A percentile compares a stretch with the other conserved stretches of the same genome.
Evolutionary conservation across 2,888 invertebrate genomes (phyloP).

Genomic region (Watsonalla binaria): DNA sequence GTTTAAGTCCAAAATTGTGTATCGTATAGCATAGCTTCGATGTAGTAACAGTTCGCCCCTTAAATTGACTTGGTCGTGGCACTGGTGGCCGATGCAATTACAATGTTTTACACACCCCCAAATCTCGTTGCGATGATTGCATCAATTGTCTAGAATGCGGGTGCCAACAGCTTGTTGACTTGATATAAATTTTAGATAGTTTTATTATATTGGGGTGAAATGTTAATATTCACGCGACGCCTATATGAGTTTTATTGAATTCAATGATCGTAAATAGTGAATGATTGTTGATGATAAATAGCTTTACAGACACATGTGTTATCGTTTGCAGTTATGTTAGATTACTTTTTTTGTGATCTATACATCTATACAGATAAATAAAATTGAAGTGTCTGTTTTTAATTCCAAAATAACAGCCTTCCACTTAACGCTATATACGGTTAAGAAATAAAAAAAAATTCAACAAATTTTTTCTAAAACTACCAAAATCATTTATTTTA

Average conservation of each 20-base stretch:
- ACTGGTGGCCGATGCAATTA: constrained; percentile 75
- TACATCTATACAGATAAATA: no score
- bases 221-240: constrained; percentile 26
- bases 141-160: constrained; percentile 76
- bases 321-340: no score
- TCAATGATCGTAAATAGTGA: not conserved
- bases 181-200: constrained; percentile 63
- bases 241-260: not conserved
- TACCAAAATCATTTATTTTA: no score
- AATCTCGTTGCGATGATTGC: constrained; percentile 77
- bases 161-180: constrained; percentile 68
- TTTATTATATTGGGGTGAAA: constrained; percentile 45
- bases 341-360: no score
- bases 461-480: no score
- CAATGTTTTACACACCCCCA: constrained; percentile 65
- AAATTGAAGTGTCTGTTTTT: no score
- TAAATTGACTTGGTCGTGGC: constrained; percentile 72
- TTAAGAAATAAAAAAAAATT: no score
- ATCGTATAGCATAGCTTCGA: not conserved
- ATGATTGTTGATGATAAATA: not conserved
- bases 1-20: no score
- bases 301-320: no score
- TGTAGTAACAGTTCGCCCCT: constrained; percentile 6
- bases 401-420: no score
- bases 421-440: no score